A percentile compares a stretch with the other conserved stretches of the same genome.
These are phyloP conservation scores for Parthenolecanium corni DNA, from an alignment of 2,888 invertebrate genomes.

Conservation along the genomic window DNA sequence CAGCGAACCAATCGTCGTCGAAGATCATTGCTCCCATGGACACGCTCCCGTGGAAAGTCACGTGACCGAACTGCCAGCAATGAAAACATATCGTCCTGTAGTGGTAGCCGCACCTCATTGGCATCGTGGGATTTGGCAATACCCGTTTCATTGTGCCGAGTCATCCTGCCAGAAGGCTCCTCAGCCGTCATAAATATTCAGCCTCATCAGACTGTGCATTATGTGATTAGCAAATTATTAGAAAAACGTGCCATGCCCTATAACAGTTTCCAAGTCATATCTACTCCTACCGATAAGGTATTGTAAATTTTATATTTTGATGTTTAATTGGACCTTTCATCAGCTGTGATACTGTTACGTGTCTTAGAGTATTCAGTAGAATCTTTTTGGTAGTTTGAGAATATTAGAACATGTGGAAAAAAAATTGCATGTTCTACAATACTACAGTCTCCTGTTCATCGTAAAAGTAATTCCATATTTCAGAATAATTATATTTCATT, in stretches of 20 bases:
- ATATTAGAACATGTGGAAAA: no score
- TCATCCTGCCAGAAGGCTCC: constrained; percentile 79
- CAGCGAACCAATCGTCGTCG: constrained; percentile 48
- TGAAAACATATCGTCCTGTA: constrained; percentile 45
- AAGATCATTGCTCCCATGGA: constrained; percentile 82
- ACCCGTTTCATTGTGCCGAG: constrained; percentile 55
- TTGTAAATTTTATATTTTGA: neutral
- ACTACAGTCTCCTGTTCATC: no score
- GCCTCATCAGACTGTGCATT: constrained; percentile 59
- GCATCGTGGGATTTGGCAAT: constrained; percentile 49
- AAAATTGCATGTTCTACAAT: no score
- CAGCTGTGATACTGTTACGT: no score
- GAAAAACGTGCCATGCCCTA: constrained; percentile 71
- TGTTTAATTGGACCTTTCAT: no score
- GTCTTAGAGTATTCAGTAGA: no score
- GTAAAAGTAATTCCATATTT: no score
- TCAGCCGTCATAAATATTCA: constrained; percentile 83
- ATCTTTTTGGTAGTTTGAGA: no score
- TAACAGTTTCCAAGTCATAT: constrained; percentile 63
- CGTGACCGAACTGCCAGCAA: constrained; percentile 43
- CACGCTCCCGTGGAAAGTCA: constrained; percentile 57
- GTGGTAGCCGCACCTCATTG: constrained; percentile 48
- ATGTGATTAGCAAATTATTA: constrained; percentile 66
- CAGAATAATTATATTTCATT: no score
- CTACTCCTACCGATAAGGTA: constrained; percentile 31